These are phyloP conservation scores for Lichenostomus cassidix DNA, from an alignment of 2,113 vertebrate species.

Conservation along the genomic window DNA sequence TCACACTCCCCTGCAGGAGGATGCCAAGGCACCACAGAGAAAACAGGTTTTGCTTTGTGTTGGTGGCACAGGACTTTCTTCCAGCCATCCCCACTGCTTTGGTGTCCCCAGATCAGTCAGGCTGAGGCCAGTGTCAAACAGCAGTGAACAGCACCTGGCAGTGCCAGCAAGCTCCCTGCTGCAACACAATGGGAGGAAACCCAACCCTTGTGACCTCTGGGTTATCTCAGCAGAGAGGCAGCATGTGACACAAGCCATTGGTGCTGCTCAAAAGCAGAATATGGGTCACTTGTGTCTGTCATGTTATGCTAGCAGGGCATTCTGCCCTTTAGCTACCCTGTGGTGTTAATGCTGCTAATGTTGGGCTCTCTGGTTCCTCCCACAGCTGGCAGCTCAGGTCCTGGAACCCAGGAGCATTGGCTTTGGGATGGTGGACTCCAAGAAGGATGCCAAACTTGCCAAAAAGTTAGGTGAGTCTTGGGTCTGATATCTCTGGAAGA, in stretches of 20 bases:
- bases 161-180: not conserved
- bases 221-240: not conserved
- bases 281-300: not conserved
- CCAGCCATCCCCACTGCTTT: not conserved
- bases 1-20: accelerated
- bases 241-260: not conserved
- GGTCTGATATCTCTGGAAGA: not conserved
- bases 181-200: slow-evolving; percentile 10
- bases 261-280: not conserved
- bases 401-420: slow-evolving; percentile 89
- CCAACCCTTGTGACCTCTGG: slow-evolving; percentile 12
- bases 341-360: not conserved
- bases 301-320: not conserved
- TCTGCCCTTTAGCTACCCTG: not conserved
- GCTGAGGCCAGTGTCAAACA: not conserved
- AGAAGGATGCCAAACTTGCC: slow-evolving; percentile 91
- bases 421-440: slow-evolving; percentile 91
- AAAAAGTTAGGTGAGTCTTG: slow-evolving; percentile 87
- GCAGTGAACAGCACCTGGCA: not conserved
- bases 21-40: not conserved
- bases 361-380: not conserved
- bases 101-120: accelerated
- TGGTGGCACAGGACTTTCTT: not conserved
- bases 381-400: slow-evolving; percentile 90
- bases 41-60: not conserved